Evolutionary conservation across 1,140 invertebrate species (phyloP), one percentile per base, ranked within the genome.

Genomic region (Hylyphantes graminicola): DNA sequence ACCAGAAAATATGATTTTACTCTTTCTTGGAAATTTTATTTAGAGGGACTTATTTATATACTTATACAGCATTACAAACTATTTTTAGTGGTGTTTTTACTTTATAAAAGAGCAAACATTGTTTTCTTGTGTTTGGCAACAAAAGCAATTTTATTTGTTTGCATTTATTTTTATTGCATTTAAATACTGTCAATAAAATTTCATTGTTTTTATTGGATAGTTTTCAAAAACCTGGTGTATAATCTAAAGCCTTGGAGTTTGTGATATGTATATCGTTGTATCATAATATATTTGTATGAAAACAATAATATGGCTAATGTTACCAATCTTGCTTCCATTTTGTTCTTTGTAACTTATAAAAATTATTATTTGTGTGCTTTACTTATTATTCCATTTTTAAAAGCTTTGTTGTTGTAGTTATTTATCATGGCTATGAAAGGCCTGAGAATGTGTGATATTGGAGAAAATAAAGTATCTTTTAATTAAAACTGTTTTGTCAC

Each of bases 221-320:
- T 35, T 35, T 35, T 35, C 35, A 35, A 35, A 35, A 35, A 35
- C 35, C 35, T 35, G 54, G 72, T 13, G 59, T 51, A 57, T 53
- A 70, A 82, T 63, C 55, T 74, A 21, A 53, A 74, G 80, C 80
- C 68, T 74, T 82, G 79, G 79, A 82, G 79, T 82, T 80, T 83
- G 80, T 83, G 80, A 83, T 83, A 83, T 83, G 80, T 83, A 83
- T 74, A 83, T 83, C 80, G 17, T 70, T 83, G 80, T 83, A 83
- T 50, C 67, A 80, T 74, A 83, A 12, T 81, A 57, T 81, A 70
- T 81, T 79, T 81, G 68, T 73, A 59, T 51, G 51, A 70, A 48
- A 81, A 2, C 35, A 35, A 80, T 59, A 57, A 59, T 50, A 19
- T 83, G 67, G 72, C 17, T 21, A 15, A 70, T 54, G 21, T 67